Evolutionary conservation across 1,140 invertebrate species (phyloP).

Genomic region (Vollenhovia emeryi): DNA sequence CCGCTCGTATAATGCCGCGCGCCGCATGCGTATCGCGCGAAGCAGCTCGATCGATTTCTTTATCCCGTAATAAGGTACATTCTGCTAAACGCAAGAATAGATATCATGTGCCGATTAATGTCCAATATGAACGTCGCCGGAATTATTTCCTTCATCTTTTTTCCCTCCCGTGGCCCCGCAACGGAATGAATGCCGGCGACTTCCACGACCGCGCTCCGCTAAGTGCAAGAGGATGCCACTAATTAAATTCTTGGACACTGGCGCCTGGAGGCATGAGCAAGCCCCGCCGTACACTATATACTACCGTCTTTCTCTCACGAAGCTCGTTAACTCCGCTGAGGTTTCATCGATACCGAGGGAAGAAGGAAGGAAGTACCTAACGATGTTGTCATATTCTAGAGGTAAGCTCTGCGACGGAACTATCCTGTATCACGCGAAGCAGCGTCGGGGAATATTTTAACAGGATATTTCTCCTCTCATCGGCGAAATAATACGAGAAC

Average conservation of each 20-base stretch:
- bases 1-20: neutral
- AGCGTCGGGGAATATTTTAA: constrained; percentile 3
- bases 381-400: constrained; percentile 42
- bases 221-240: constrained; percentile 64
- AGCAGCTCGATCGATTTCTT: neutral
- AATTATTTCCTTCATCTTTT: constrained; percentile 28
- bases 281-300: neutral
- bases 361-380: constrained; percentile 50
- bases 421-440: constrained; percentile 20
- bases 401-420: neutral
- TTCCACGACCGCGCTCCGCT: constrained; percentile 45
- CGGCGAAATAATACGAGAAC: neutral
- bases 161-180: neutral
- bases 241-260: constrained; percentile 71
- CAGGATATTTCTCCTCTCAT: neutral
- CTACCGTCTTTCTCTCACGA: constrained; percentile 49
- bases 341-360: constrained; percentile 55
- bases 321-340: constrained; percentile 66
- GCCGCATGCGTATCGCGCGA: neutral
- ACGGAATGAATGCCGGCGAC: constrained; percentile 45
- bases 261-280: constrained; percentile 63
- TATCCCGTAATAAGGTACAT: neutral
- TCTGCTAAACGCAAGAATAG: neutral
- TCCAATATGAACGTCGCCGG: neutral
- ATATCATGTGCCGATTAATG: neutral